Evolutionary conservation across 2,113 vertebrate genomes (phyloP).

Genomic region (Pedetes capensis): DNA sequence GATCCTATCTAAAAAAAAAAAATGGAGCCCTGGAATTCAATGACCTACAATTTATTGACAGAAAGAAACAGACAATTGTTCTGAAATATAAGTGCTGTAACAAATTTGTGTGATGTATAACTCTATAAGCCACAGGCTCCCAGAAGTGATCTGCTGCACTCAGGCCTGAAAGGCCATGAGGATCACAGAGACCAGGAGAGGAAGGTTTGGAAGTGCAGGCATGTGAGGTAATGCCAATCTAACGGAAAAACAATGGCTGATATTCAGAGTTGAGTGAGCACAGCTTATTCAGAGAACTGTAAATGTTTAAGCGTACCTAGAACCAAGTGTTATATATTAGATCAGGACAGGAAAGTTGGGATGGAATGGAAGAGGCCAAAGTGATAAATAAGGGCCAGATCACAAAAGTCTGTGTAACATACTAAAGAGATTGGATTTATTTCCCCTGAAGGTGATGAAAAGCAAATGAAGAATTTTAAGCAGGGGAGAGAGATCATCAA

Average conservation of each 20-base stretch:
- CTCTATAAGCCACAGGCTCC: neutral
- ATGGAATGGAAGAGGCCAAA: neutral
- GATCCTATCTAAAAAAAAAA: no score
- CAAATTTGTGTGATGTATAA: neutral
- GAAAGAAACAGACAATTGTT: neutral
- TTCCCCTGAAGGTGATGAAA: conserved; percentile 48
- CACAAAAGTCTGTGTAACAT: conserved; percentile 33
- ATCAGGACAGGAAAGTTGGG: neutral
- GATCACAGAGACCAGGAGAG: neutral
- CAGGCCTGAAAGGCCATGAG: neutral
- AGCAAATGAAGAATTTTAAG: conserved; percentile 74
- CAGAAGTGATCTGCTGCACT: neutral
- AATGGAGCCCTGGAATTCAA: neutral
- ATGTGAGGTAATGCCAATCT: neutral
- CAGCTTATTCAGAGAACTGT: neutral
- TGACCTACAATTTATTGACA: neutral
- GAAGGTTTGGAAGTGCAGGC: neutral
- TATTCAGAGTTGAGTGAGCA: neutral
- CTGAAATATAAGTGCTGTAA: neutral
- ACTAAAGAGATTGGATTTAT: conserved; percentile 46
- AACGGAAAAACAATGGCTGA: neutral
- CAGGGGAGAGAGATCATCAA: conserved; percentile 59
- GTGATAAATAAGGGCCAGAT: neutral
- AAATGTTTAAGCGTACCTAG: neutral
- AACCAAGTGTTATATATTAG: neutral